Percentiles rank a stretch among this genome's conserved stretches.
Evolutionary conservation across 2,797 vertebrate species (phyloP).

Genomic region (Carapus acus): DNA sequence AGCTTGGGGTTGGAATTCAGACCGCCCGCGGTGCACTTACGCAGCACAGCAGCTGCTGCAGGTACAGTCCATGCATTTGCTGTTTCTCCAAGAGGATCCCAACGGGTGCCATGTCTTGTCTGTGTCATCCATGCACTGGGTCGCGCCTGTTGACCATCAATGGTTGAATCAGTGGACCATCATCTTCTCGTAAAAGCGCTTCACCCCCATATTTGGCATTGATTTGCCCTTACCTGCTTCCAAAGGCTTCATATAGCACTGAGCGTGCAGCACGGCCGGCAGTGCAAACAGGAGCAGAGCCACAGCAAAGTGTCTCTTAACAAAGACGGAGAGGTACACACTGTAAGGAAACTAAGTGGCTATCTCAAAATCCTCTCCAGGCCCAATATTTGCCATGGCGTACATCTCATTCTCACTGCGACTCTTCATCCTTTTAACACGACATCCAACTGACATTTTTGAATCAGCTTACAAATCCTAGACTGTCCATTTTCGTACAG

Average conservation of each 20-base stretch:
- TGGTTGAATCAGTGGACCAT: background rate
- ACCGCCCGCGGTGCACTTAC: slow-evolving; percentile 36
- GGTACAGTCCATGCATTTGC: slow-evolving; percentile 35
- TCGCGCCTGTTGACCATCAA: slow-evolving; percentile 14
- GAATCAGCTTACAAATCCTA: too few relatives aligned
- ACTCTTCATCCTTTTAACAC: too few relatives aligned
- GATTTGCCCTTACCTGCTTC: slow-evolving; percentile 20
- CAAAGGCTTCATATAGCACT: rapidly evolving
- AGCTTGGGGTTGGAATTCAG: background rate
- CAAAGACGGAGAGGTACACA: slow-evolving; percentile 2
- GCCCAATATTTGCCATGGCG: too few relatives aligned
- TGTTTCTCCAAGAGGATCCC: slow-evolving; percentile 56
- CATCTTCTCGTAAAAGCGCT: background rate
- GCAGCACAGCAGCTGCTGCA: slow-evolving; percentile 33
- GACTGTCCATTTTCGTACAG: too few relatives aligned
- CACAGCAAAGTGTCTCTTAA: slow-evolving; percentile 48
- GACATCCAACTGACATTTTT: too few relatives aligned
- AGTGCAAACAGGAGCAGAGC: slow-evolving; percentile 50
- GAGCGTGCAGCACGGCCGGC: slow-evolving; percentile 28
- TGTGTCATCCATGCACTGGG: slow-evolving; percentile 35
- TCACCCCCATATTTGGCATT: background rate
- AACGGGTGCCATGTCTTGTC: slow-evolving; percentile 45
- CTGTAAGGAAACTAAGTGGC: slow-evolving; percentile 1
- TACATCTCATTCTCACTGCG: too few relatives aligned
- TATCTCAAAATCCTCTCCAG: too few relatives aligned